Percentiles rank a stretch among this genome's conserved stretches.
Conservation (phyloP, 2,888 invertebrate genomes). For the Seira musarum region DNA sequence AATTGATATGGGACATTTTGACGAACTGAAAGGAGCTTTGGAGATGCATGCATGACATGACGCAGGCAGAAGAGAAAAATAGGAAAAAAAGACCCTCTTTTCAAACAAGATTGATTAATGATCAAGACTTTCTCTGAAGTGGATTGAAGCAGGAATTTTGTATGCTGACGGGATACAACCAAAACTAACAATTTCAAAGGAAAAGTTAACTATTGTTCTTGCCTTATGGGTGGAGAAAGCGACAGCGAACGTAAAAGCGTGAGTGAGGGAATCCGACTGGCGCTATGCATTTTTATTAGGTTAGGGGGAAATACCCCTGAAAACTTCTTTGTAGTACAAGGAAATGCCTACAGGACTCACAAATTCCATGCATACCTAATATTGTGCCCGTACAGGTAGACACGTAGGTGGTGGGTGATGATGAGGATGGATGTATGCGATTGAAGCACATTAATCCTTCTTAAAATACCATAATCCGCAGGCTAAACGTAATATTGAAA, state of each 20-base stretch:
- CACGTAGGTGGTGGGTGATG: conserved; percentile 26
- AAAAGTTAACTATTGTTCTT: too few relatives aligned
- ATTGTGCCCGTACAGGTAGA: too few relatives aligned
- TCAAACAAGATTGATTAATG: conserved; percentile 61
- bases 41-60: conserved; percentile 53
- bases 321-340: too few relatives aligned
- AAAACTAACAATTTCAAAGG: too few relatives aligned
- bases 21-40: conserved; percentile 43
- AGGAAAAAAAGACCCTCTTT: conserved; percentile 30
- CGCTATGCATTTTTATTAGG: too few relatives aligned
- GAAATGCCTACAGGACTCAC: too few relatives aligned
- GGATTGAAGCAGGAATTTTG: conserved; percentile 54
- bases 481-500: conserved; percentile 1
- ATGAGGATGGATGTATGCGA: conserved; percentile 26
- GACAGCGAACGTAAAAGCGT: conserved; percentile 36
- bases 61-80: conserved; percentile 1
- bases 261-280: conserved; percentile 3
- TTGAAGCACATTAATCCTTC: too few relatives aligned
- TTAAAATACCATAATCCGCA: too few relatives aligned
- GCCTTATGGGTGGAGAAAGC: too few relatives aligned
- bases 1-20: conserved; percentile 25
- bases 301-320: too few relatives aligned
- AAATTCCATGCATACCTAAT: too few relatives aligned
- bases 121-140: conserved; percentile 52
- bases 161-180: conserved; percentile 9